These are phyloP conservation scores for Diglossa brunneiventris DNA, from an alignment of 2,113 vertebrate species.

Conservation along the genomic window DNA sequence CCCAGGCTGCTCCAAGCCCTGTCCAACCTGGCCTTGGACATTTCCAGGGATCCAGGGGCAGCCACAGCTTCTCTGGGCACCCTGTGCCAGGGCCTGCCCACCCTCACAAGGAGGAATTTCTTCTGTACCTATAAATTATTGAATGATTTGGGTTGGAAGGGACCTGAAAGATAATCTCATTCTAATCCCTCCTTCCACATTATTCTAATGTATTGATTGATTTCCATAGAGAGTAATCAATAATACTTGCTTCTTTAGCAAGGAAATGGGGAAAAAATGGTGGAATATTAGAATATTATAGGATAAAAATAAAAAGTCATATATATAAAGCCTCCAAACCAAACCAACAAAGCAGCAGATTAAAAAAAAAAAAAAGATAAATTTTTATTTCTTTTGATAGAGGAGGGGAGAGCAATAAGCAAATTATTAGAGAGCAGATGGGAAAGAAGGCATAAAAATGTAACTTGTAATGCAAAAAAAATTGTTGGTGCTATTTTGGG, in stretches of 20 bases:
- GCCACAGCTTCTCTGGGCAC: background rate
- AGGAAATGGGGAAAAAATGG: background rate
- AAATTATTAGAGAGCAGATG: background rate
- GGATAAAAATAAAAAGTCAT: background rate
- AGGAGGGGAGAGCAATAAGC: background rate
- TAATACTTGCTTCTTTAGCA: background rate
- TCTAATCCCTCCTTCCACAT: background rate
- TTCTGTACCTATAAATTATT: background rate
- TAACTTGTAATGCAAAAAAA: background rate
- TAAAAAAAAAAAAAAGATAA: background rate
- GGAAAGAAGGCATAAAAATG: background rate
- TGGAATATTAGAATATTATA: background rate
- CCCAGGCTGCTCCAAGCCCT: accelerated
- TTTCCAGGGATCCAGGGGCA: background rate
- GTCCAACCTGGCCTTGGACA: accelerated
- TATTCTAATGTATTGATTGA: background rate
- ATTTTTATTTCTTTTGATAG: background rate
- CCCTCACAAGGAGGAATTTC: background rate
- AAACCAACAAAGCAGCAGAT: background rate
- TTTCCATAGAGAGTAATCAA: background rate
- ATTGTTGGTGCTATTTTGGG: background rate
- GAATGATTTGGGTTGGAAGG: background rate
- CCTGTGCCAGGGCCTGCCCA: background rate
- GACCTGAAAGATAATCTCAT: background rate
- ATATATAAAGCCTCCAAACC: background rate